Base-by-base conservation (phyloP, 2,797 vertebrate species). In the Australoheros facetus region DNA sequence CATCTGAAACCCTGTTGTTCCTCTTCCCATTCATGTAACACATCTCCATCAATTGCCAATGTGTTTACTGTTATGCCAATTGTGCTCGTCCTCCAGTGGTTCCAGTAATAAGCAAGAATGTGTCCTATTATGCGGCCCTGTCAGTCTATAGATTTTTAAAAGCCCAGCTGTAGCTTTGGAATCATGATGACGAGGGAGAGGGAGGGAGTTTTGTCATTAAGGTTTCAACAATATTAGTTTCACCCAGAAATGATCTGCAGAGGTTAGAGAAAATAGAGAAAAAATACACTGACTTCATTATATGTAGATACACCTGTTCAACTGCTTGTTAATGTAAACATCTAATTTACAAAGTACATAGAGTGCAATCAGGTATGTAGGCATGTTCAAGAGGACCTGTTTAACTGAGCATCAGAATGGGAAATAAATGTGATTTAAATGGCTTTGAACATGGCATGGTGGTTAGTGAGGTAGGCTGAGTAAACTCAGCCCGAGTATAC, bases 51-150 rank as follows among this genome's bases (percentile, higher is more conserved):
- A 70, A 87, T 84, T 87, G 83, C 62, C 73, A 85, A 75, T 45
- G 62, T 87, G 73, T 84, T 91, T 90, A 88, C 88, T 87, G 83
- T 86, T 87, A 91, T 75, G 79, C 75, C 89, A 88, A 85, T 85
- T 90, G 84, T 81, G 59, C 56, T 77, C 7, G 1, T 2, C 51
- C 79, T 84, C 85, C 64, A 71, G 3, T 77, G 82, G 75, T 90
- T 92, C 87, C 87, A 86, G 83, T 87, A 92, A 90, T 81, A 81
- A 82, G 77, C 79, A 75, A 66, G 71, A 78, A 86, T 78, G 73
- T 72, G 80, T 82, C 72, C 76, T 80, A 90, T 91, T 88, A 85
- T 74, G 77, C 66, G 53, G 51, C 48, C 55, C 57, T 64, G 32
- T 71, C 54, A 77, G 72, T 77, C 76, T 71, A 39, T 59, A 75